Evolutionary conservation across 2,888 invertebrate species (phyloP).

Genomic region (Dichetophora obliterata): DNA sequence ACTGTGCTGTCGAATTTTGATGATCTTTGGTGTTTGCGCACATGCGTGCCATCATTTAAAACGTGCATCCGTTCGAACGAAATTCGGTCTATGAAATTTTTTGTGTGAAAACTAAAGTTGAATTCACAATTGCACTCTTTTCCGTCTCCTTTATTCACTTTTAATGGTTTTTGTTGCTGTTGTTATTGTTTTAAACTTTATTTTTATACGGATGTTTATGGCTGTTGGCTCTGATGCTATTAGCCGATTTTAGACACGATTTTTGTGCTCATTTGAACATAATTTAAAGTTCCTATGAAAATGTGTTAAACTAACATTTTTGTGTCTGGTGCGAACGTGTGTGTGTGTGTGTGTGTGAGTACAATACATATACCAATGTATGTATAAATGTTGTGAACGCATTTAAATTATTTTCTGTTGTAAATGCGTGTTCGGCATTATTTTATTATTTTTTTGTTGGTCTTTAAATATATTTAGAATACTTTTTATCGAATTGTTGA

Average conservation of each 20-base stretch:
- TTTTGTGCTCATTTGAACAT: slow-evolving; percentile 24
- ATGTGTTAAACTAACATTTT: slow-evolving; percentile 13
- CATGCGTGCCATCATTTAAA: slow-evolving; percentile 54
- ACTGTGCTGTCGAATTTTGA: not conserved
- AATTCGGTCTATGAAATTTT: not conserved
- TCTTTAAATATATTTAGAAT: not conserved
- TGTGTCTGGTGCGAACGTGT: not conserved
- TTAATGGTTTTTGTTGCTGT: not conserved
- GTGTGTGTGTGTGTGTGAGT: not conserved
- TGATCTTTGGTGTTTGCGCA: slow-evolving; percentile 26
- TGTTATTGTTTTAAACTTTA: slow-evolving; percentile 2
- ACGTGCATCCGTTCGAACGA: slow-evolving; percentile 44
- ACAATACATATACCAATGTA: not conserved
- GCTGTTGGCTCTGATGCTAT: not conserved
- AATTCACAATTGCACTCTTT: not conserved
- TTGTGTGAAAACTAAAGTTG: slow-evolving; percentile 7
- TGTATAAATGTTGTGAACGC: not conserved
- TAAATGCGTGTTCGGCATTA: slow-evolving; percentile 32
- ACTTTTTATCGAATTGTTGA: not conserved
- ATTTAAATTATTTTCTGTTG: slow-evolving; percentile 28
- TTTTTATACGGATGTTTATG: not conserved
- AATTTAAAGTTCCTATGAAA: slow-evolving; percentile 23
- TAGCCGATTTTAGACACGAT: slow-evolving; percentile 25
- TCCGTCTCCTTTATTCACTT: not conserved
- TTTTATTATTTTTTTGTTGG: slow-evolving; percentile 1